Conservation (phyloP, 2,888 invertebrate genomes). For the Coelogynopora nodosa region DNA sequence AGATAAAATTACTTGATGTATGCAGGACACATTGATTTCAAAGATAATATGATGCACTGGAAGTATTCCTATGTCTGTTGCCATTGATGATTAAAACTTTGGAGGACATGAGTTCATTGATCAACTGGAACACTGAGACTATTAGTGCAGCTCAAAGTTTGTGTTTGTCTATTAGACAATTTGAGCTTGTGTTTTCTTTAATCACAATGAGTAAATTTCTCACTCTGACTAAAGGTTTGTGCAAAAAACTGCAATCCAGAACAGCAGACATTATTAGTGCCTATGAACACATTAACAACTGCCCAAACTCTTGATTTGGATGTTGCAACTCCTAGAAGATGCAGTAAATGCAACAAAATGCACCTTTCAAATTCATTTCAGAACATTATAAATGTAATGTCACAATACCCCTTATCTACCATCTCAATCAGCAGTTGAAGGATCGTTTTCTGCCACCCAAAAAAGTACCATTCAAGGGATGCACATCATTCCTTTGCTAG, state of each 20-base stretch:
- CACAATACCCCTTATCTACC: background rate
- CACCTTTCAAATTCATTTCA: background rate
- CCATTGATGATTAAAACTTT: background rate
- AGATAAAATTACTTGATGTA: too few relatives aligned
- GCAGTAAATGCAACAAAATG: background rate
- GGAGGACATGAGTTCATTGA: background rate
- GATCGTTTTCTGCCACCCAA: background rate
- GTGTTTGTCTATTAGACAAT: background rate
- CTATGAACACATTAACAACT: background rate
- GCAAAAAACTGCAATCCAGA: background rate
- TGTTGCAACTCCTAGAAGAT: too few relatives aligned
- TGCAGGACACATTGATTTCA: background rate
- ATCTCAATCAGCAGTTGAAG: background rate
- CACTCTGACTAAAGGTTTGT: background rate
- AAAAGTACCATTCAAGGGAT: background rate
- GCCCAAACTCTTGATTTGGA: background rate
- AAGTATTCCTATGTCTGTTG: background rate
- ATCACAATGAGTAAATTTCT: background rate
- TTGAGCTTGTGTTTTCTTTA: background rate
- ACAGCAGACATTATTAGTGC: background rate
- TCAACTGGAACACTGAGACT: background rate
- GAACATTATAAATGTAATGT: background rate
- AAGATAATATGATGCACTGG: background rate
- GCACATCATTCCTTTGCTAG: background rate
- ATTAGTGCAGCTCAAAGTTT: background rate